phyloP scores from a whole-genome alignment of 2,113 vertebrate species.

The Dipodomys merriami region DNA sequence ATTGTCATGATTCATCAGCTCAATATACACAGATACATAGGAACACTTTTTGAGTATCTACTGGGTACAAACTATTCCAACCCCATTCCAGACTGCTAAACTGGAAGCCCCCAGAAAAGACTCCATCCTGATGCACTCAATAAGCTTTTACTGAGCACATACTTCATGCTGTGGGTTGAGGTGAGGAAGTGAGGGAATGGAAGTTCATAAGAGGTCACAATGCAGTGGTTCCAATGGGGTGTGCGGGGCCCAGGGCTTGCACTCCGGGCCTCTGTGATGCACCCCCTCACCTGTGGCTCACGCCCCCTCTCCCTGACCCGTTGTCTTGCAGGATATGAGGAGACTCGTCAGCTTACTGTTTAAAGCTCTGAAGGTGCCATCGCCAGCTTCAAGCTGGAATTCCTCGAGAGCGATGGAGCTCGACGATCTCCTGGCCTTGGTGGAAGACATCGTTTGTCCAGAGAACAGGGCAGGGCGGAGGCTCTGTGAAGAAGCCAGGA shows the following conservation, averaged over 20 bases:
- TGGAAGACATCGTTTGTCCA: conserved; percentile 91
- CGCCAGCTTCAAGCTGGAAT: conserved; percentile 82
- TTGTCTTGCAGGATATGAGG: conserved; percentile 89
- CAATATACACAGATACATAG: background rate
- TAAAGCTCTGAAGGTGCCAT: conserved; percentile 89
- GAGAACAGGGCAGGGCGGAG: conserved; percentile 86
- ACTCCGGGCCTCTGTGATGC: background rate
- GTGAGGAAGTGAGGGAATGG: background rate
- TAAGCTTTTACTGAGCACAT: background rate
- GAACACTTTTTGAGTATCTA: background rate
- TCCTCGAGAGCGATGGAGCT: conserved; percentile 88
- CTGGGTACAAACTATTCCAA: background rate
- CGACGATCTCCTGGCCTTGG: conserved; percentile 90
- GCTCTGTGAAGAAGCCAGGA: conserved; percentile 85
- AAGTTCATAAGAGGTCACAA: background rate
- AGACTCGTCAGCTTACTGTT: conserved; percentile 92
- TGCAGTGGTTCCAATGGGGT: background rate
- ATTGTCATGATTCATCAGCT: background rate
- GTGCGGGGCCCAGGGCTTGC: rapidly evolving
- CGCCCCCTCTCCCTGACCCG: background rate
- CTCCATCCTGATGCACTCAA: background rate
- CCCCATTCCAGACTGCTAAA: background rate
- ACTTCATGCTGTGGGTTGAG: background rate
- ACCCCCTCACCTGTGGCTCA: background rate
- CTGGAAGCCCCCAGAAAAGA: background rate